These are phyloP conservation scores for Spea bombifrons DNA, from an alignment of 2,113 vertebrate species.

Conservation along the genomic window DNA sequence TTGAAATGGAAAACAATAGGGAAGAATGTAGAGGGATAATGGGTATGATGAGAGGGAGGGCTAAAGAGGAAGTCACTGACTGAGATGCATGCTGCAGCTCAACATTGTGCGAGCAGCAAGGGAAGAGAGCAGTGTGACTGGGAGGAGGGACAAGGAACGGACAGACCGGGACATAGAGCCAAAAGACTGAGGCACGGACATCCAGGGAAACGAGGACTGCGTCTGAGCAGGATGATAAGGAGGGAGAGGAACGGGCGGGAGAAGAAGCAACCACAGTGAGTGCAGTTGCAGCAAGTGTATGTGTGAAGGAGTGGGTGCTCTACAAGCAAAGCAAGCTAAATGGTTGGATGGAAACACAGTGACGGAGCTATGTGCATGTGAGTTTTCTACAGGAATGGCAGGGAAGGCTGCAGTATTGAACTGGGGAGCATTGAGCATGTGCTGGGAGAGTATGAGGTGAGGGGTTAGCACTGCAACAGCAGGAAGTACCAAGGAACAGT, in stretches of 20 bases:
- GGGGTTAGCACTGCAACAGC: constrained; percentile 13
- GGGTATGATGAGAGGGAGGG: constrained; percentile 29
- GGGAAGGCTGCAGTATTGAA: constrained; percentile 6
- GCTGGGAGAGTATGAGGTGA: not conserved
- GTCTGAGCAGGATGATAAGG: constrained; percentile 17
- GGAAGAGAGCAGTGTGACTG: constrained; percentile 36
- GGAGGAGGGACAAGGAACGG: constrained; percentile 20
- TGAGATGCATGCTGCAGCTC: constrained; percentile 37
- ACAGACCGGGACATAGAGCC: constrained; percentile 15
- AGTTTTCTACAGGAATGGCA: not conserved
- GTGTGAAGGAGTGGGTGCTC: constrained; percentile 2
- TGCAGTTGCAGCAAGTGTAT: not conserved
- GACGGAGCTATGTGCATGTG: not conserved
- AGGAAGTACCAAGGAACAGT: not conserved
- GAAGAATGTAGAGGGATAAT: too few species aligned
- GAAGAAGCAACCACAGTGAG: constrained; percentile 32
- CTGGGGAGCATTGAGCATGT: not conserved
- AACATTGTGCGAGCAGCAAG: constrained; percentile 37
- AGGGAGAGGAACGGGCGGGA: constrained; percentile 6
- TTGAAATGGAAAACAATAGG: too few species aligned
- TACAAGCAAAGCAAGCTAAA: not conserved
- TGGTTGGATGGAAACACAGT: not conserved
- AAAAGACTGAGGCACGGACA: constrained; percentile 6
- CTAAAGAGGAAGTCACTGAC: constrained; percentile 28
- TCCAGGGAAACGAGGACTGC: not conserved